A percentile compares a stretch with the other conserved stretches of the same genome.
Evolutionary conservation across 37 sponge, comb jelly and placozoan species (phyloP).

Genomic region (Ianthella basta): DNA sequence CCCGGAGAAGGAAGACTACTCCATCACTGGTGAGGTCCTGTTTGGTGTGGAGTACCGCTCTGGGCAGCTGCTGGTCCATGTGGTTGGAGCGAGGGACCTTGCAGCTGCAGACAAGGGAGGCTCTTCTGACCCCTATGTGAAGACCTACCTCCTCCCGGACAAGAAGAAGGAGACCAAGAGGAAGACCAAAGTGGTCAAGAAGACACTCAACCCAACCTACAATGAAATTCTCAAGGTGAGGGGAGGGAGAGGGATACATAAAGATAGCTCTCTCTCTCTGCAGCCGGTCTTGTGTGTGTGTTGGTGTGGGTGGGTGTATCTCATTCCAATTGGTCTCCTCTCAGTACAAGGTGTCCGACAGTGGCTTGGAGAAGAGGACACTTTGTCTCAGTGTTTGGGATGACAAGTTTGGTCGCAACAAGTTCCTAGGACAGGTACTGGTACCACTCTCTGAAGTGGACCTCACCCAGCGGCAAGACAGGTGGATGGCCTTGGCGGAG

Average conservation of each 20-base stretch:
- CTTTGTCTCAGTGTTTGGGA: constrained; percentile 71
- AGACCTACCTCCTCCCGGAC: constrained; percentile 69
- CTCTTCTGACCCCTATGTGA: constrained; percentile 67
- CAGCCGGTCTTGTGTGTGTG: no score
- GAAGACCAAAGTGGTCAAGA: constrained; percentile 54
- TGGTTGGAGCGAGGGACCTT: constrained; percentile 48
- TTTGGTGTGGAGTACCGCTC: constrained; percentile 25
- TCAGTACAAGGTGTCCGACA: constrained; percentile 43
- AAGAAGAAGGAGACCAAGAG: constrained; percentile 36
- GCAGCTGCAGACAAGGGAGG: constrained; percentile 59
- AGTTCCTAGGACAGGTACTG: constrained; percentile 63
- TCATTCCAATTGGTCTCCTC: not conserved
- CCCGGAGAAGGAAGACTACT: constrained; percentile 56
- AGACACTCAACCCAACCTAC: constrained; percentile 62
- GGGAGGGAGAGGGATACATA: no score
- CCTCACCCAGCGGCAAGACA: constrained; percentile 41
- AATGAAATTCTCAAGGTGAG: constrained; percentile 62
- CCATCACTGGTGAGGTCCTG: constrained; percentile 37
- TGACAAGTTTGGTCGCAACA: constrained; percentile 51
- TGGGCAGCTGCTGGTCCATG: constrained; percentile 42
- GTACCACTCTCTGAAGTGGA: constrained; percentile 54
- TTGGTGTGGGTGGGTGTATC: no score
- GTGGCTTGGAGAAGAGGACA: constrained; percentile 41
- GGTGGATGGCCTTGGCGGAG: constrained; percentile 60
- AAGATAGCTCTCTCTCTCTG: no score